Base-by-base conservation (phyloP, 1,140 invertebrate species). In the Bacillus rossius region DNA sequence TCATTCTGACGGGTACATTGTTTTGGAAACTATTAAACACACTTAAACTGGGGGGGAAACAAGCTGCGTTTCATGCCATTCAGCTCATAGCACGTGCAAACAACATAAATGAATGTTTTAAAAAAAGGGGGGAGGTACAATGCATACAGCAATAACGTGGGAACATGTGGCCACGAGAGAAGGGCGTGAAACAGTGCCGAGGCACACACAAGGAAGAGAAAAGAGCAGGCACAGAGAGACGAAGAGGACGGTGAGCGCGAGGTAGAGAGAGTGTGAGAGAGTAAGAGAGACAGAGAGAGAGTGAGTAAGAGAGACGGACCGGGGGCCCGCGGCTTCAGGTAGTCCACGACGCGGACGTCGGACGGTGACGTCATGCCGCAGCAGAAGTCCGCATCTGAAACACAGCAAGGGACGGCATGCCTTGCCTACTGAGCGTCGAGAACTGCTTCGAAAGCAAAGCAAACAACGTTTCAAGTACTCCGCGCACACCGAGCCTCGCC, bases 311-410 rank as follows among this genome's bases (percentile, higher is more conserved):
- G 55, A 50, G 51, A 60, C 58, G 58, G 58, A 60, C 58, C 58
- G 22, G 22, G 42, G 43, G 37, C 29, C 19, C 55, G 34, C 23
- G 20, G 23, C 40, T 47, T 26, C n/a, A 17, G 8, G n/a, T 43
- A 13, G n/a, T 47, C 55, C 47, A 40, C 19, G 52, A 20, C 43
- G 16, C 64, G 78, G 74, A 13, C 43, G 73, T 87, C 85, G 75
- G 84, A 84, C 66, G 86, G 87, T 67, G 84, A 83, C 70, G 80
- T 82, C 77, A 89, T 81, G 72, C 86, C 87, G 80, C 87, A 89
- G 82, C 87, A 90, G 80, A 89, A 88, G 81, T 88, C 87, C 73
- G 87, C 85, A 89, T 90, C 87, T 90, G 87, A 75, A 89, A 89
- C 81, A 84, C 76, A 60, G 37, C 25, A 57, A 38, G 14, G 41